Percentiles rank a stretch among this genome's conserved stretches.
These are phyloP conservation scores for Prinia subflava DNA, from an alignment of 2,113 vertebrate genomes.

Conservation along the genomic window DNA sequence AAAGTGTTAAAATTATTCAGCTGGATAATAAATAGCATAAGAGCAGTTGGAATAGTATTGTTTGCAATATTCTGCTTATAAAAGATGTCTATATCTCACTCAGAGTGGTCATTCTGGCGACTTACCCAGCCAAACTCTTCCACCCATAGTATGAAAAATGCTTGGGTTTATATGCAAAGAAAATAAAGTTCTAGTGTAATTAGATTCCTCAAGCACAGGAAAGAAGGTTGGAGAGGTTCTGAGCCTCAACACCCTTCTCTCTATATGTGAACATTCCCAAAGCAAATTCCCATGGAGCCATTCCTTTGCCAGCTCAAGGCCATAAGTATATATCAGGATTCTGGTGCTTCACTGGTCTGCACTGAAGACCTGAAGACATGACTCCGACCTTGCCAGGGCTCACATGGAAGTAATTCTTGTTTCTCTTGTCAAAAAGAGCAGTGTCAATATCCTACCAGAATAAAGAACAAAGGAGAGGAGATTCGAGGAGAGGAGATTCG, in stretches of 20 bases:
- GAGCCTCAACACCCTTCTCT: not conserved
- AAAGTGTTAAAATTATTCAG: not conserved
- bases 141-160: not conserved
- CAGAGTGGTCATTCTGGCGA: not conserved
- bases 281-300: not conserved
- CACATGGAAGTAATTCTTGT: not conserved
- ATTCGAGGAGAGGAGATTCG: too few relatives aligned
- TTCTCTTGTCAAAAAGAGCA: not conserved
- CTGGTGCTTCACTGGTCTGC: too few relatives aligned
- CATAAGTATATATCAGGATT: not conserved
- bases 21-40: not conserved
- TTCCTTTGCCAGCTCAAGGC: not conserved
- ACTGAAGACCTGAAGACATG: too few relatives aligned
- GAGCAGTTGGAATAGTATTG: not conserved
- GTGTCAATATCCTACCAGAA: not conserved
- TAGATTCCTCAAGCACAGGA: not conserved
- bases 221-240: rapidly evolving
- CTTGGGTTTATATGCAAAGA: not conserved
- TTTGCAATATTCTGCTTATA: not conserved
- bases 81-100: not conserved
- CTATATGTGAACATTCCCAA: not conserved
- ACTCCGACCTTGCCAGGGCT: not conserved
- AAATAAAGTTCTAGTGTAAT: not conserved
- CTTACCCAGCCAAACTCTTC: not conserved
- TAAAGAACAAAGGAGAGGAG: too few relatives aligned